Evolutionary conservation across 2,888 invertebrate species (phyloP), one percentile per base, ranked within the genome.

Genomic region (Micoletzkya japonica): DNA sequence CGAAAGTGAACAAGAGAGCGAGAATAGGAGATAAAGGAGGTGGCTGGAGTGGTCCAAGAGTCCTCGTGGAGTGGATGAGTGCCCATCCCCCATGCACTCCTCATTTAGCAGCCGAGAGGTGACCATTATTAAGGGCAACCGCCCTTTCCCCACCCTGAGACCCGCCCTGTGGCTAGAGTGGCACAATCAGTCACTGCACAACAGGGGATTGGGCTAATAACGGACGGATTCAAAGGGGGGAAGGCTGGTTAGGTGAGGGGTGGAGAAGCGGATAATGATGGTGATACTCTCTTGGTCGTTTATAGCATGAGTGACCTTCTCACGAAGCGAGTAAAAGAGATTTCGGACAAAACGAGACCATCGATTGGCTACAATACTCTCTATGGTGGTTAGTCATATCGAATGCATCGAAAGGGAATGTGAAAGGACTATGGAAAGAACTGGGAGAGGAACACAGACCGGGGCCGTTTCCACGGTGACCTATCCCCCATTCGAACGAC

Each of bases 301-400:
- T 59, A 59, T 24, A 17, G 49, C 7, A 24, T 6, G 63, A 50
- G 50, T 63, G 63, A 63, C 63, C 63, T 63, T 63, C 63, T 63
- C 63, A 63, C 59, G 59, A 39, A 39, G n/a, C 6, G 28, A 54
- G 32, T 20, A 57, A 57, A 34, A 6, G n/a, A 0, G 20, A 2
- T 7, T 2, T 24, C 32, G 17, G 32, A 20, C 1, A 4, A 20
- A 17, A n/a, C n/a, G n/a, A n/a, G n/a, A n/a, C n/a, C n/a, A n/a
- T n/a, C n/a, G n/a, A n/a, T n/a, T n/a, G n/a, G n/a, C n/a, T n/a
- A n/a, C n/a, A n/a, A n/a, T n/a, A n/a, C n/a, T n/a, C n/a, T n/a
- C n/a, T n/a, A n/a, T n/a, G n/a, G n/a, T n/a, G n/a, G n/a, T n/a
- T n/a, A n/a, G n/a, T n/a, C n/a, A n/a, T n/a, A n/a, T n/a, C n/a